Base-by-base conservation (phyloP, 2,797 vertebrate genomes). In the Xiphophorus birchmanni region DNA sequence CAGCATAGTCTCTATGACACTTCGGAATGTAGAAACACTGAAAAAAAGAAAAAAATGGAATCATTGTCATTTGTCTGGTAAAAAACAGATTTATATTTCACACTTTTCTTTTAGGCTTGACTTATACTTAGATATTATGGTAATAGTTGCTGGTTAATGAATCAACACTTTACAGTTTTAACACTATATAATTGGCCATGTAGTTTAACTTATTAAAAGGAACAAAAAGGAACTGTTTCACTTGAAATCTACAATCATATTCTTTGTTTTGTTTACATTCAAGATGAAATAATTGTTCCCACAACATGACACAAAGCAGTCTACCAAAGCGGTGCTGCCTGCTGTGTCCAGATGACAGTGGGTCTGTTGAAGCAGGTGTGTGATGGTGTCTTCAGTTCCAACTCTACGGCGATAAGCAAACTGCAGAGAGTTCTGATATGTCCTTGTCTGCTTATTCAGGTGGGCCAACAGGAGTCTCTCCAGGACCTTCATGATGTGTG, bases 21-120 rank as follows among this genome's bases (percentile, higher is more conserved):
- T 97, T 97, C 67, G 98, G 97, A 87, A 97, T 96, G 86, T 97
- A 98, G 73, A 98, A 99, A 15, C 98, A 99, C 98, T 99, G 77
- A 72, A 73, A 17, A 42, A 80, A 58, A 80, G 80, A 85, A 83
- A 79, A 50, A 89, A 75, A 58, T 5, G 11, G 0, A 42, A 44
- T 71, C 23, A 44, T n/a, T 71, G 67, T 44, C 12, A 44, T 44
- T 17, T 44, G 40, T 71, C 23, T 45, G 67, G 9, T n/a, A 44
- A 44, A 26, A 44, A 0, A 15, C 40, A n/a, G 32, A 67, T n/a
- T 5, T 71, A n/a, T 71, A n/a, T 5, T 44, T 71, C 12, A 26
- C 40, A 44, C 44, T 44, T 44, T 42, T 44, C 23, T 44, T n/a
- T 44, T 71, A 44, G 5, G 1, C 11, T 44, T 71, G 23, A 7